A percentile compares a stretch with the other conserved stretches of the same genome.
These are phyloP conservation scores for Agonopterix heracliana DNA, from an alignment of 2,888 invertebrate species.

Conservation along the genomic window DNA sequence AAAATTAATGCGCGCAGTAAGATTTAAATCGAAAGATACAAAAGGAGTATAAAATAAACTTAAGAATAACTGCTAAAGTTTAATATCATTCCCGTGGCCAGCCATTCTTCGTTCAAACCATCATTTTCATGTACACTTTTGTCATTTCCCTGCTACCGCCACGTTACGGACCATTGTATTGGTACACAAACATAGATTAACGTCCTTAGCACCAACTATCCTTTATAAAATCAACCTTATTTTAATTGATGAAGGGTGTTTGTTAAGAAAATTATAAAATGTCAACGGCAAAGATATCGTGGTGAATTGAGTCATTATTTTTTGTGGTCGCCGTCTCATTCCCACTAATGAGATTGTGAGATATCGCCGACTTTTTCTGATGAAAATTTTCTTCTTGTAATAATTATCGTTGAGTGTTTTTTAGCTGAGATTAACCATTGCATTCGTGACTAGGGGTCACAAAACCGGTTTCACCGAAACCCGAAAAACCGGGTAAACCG, in stretches of 20 bases:
- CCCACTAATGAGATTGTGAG: slow-evolving; percentile 51
- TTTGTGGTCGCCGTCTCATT: slow-evolving; percentile 47
- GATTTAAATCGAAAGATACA: too few species aligned
- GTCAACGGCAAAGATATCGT: slow-evolving; percentile 6
- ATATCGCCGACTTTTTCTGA: slow-evolving; percentile 34
- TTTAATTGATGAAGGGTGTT: background rate
- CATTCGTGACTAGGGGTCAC: too few species aligned
- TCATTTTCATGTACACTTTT: slow-evolving; percentile 19
- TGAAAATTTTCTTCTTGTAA: slow-evolving; percentile 34
- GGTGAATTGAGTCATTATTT: slow-evolving; percentile 46
- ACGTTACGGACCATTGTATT: slow-evolving; percentile 12
- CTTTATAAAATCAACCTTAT: slow-evolving; percentile 6
- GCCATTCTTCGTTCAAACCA: slow-evolving; percentile 4
- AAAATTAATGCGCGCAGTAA: too few species aligned
- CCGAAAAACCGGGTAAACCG: too few species aligned
- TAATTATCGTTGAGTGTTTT: slow-evolving; percentile 29
- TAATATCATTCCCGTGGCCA: slow-evolving; percentile 8
- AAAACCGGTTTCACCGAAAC: too few species aligned
- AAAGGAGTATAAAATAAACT: too few species aligned
- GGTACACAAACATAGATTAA: slow-evolving; percentile 11
- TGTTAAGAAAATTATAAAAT: too few species aligned
- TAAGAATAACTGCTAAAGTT: background rate
- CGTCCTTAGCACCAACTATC: background rate
- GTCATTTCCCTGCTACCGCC: slow-evolving; percentile 14
- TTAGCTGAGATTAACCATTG: too few species aligned